Evolutionary conservation across 1,140 invertebrate genomes (phyloP).

Genomic region (Stratiolaelaps scimitus): DNA sequence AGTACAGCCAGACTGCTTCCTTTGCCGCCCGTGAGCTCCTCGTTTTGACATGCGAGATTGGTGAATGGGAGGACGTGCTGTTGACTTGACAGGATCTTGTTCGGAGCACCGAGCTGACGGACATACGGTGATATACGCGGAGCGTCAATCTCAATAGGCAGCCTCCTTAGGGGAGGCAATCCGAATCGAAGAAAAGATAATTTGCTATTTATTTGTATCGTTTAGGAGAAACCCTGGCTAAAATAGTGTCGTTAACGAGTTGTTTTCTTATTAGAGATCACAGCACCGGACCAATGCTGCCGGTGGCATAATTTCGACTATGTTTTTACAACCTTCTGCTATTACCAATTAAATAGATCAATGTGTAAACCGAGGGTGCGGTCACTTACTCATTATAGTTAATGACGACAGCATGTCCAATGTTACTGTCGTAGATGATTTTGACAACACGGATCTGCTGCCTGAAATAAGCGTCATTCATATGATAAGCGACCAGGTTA

Average conservation of each 20-base stretch:
- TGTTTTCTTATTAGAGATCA: neutral
- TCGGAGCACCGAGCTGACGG: neutral
- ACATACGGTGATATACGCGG: neutral
- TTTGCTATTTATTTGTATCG: neutral
- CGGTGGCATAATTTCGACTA: neutral
- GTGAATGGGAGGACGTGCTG: neutral
- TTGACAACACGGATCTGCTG: neutral
- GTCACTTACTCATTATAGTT: neutral
- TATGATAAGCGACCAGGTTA: neutral
- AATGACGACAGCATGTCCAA: neutral
- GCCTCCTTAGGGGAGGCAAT: neutral
- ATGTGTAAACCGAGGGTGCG: no score
- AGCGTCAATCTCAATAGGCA: neutral
- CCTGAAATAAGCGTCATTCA: neutral
- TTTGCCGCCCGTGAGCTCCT: neutral
- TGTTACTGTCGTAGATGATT: neutral
- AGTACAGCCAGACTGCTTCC: conserved; percentile 25
- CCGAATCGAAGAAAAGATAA: neutral
- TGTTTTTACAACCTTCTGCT: neutral
- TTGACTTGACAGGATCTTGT: neutral
- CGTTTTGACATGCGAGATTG: neutral
- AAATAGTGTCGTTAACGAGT: neutral
- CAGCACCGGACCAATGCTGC: no score
- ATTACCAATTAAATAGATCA: neutral
- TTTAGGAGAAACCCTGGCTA: neutral